Evolutionary conservation across 2,113 vertebrate species (phyloP).

Genomic region (Catharus bicknelli): DNA sequence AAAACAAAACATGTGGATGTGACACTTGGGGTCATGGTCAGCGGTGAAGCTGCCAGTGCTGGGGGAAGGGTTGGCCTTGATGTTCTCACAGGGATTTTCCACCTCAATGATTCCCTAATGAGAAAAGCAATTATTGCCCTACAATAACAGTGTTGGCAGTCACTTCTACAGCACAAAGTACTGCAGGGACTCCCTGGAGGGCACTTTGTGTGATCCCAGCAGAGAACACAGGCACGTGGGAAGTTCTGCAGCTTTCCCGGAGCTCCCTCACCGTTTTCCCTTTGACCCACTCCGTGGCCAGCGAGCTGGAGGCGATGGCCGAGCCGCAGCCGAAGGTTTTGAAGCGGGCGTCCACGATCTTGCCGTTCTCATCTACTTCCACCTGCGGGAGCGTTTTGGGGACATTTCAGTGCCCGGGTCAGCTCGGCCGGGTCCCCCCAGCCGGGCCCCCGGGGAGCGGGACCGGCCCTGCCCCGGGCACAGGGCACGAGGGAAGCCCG

Average conservation of each 20-base stretch:
- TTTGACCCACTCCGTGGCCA: conserved; percentile 94
- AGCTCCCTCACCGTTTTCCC: conserved; percentile 90
- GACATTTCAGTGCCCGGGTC: rapidly evolving
- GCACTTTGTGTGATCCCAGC: rapidly evolving
- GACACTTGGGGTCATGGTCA: rapidly evolving
- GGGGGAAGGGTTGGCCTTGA: rapidly evolving
- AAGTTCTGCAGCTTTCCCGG: rapidly evolving
- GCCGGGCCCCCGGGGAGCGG: not conserved
- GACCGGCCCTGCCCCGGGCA: not conserved
- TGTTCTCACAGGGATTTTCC: not conserved
- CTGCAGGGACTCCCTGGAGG: rapidly evolving
- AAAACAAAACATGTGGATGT: not conserved
- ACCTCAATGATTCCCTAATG: not conserved
- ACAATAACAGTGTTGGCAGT: not conserved
- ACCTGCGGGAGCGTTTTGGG: conserved; percentile 69
- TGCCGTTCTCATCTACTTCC: conserved; percentile 86
- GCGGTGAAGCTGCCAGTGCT: not conserved
- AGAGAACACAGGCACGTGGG: rapidly evolving
- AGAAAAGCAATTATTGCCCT: not conserved
- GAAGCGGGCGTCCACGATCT: conserved; percentile 89
- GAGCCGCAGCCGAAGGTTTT: conserved; percentile 95
- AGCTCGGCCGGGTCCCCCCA: rapidly evolving
- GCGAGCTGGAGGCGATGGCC: conserved; percentile 91
- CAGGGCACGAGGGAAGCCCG: not conserved
- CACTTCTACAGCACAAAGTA: rapidly evolving